Percentiles rank a stretch among this genome's conserved stretches.
These are phyloP conservation scores for Sphenopsis melanotis DNA, from an alignment of 2,797 vertebrate genomes.

Conservation along the genomic window DNA sequence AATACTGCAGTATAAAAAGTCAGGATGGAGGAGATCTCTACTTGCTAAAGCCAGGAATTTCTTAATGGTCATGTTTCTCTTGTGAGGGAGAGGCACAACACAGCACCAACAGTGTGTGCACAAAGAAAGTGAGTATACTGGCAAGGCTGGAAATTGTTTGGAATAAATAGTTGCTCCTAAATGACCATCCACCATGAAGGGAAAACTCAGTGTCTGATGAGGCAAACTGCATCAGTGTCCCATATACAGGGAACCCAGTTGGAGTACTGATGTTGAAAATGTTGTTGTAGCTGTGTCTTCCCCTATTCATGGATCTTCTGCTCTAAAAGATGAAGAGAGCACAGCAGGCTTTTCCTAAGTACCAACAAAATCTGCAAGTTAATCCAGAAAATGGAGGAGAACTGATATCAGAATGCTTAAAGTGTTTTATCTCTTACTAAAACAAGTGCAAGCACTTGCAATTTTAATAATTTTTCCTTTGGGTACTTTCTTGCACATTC, in stretches of 20 bases:
- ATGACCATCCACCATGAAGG: neutral
- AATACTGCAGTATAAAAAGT: neutral
- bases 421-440: neutral
- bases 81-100: neutral
- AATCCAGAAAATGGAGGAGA: neutral
- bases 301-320: neutral
- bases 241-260: fast-evolving
- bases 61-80: fast-evolving
- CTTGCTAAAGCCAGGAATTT: neutral
- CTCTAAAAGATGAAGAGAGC: neutral
- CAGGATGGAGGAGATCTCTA: neutral
- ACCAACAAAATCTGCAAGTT: neutral
- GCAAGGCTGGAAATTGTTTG: neutral
- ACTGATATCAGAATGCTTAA: neutral
- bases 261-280: neutral
- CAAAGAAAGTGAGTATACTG: neutral
- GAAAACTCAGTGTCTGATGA: neutral
- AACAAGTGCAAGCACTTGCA: neutral
- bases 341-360: neutral
- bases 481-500: neutral
- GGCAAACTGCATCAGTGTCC: neutral
- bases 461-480: neutral
- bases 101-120: fast-evolving
- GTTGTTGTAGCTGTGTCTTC: neutral
- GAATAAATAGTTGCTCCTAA: neutral